A percentile compares a stretch with the other conserved stretches of the same genome.
phyloP scores from a whole-genome alignment of 1,140 invertebrate species.

The Heliconius nattereri region DNA sequence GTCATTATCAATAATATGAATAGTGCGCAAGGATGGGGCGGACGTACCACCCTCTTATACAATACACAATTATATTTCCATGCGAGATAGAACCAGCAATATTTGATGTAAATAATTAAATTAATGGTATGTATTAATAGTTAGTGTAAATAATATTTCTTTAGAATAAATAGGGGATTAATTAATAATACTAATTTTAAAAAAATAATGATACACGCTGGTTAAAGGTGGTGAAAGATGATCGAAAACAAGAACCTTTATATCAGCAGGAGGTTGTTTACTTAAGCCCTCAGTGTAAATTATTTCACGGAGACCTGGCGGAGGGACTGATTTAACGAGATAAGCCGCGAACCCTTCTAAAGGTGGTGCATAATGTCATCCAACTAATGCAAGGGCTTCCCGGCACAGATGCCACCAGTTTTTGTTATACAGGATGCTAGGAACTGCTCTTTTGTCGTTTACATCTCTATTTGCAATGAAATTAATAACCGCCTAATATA shows the following conservation, averaged over 20 bases:
- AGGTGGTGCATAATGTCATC: constrained; percentile 78
- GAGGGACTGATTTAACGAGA: constrained; percentile 70
- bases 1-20: constrained; percentile 71
- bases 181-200: not conserved
- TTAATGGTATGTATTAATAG: not conserved
- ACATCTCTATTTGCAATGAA: not conserved
- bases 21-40: constrained; percentile 58
- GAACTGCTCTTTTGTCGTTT: constrained; percentile 38
- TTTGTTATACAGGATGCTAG: constrained; percentile 70
- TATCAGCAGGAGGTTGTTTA: constrained; percentile 65
- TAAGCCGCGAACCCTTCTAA: constrained; percentile 73
- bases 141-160: too few relatives aligned
- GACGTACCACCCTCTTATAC: constrained; percentile 61
- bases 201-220: not conserved
- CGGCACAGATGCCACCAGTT: constrained; percentile 73
- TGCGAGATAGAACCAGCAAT: constrained; percentile 59
- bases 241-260: constrained; percentile 50
- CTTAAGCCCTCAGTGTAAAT: constrained; percentile 58
- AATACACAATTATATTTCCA: constrained; percentile 60
- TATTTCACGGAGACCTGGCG: constrained; percentile 55
- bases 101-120: constrained; percentile 4
- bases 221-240: constrained; percentile 1
- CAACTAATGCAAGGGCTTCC: constrained; percentile 77
- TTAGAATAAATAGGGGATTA: too few relatives aligned
- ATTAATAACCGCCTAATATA: not conserved